Evolutionary conservation across 2,797 vertebrate species (phyloP), one percentile per base, ranked within the genome.

Genomic region (Erithacus rubecula): DNA sequence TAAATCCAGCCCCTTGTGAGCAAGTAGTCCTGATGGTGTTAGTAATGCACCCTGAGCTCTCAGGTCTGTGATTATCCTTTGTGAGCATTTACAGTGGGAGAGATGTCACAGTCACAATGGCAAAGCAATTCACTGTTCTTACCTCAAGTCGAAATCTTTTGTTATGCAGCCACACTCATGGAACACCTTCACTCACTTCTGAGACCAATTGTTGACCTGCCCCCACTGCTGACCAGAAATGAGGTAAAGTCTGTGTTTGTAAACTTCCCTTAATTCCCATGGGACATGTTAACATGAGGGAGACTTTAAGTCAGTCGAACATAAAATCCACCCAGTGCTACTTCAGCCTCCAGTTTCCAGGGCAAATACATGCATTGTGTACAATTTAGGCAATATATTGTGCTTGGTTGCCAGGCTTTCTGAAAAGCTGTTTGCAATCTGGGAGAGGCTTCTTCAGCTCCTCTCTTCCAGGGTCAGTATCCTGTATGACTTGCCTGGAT

Each of bases 161-260:
- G 15, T 91, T 94, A 41, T 34, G 24, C 98, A 99, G 99, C 99
- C 55, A 87, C 97, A 14, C 43, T 98, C 65, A 98, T 99, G 97
- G 99, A 99, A 95, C 97, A 97, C 65, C 85, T 99, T 75, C 98
- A 99, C 30, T n/a, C 98, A 9, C 44, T 96, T 15, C 95, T 99
- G 91, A 98, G 97, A 70, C 99, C 99, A 3, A 9, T 99, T 59
- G 95, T 98, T 63, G 97, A 98, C 47, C 74, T 99, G 47, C 98
- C 98, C 5, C 98, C 98, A 2, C 97, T 99, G 87, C 98, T 99
- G 84, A 99, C 99, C 93, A 98, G 98, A 90, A 99, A 98, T 53
- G 99, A 99, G 99, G 99, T 99, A 98, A 98, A 82, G 19, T 47
- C 46, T 49, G 7, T 32, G 22, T 67, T 52, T 72, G 47, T 43